Evolutionary conservation across 1,140 invertebrate genomes (phyloP), one percentile per base, ranked within the genome.

Genomic region (Trichonephila clavata): DNA sequence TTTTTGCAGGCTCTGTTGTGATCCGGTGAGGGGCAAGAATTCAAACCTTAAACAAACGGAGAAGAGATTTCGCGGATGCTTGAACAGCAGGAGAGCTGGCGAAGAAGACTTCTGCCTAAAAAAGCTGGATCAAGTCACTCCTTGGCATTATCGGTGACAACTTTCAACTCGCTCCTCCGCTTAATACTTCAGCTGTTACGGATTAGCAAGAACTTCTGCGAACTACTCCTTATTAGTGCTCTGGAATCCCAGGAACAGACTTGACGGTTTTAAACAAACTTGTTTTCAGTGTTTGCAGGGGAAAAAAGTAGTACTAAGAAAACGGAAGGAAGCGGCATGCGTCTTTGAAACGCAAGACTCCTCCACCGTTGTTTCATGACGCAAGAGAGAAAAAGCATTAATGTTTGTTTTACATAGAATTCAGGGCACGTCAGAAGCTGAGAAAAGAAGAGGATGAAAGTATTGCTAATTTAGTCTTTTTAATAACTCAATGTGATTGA

Each of bases 111-210:
- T 8, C 57, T 50, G 32, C 13, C 83, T 39, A 92, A 86, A 86
- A 92, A 92, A 86, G 90, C 90, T 92, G 90, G 90, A 92, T 92
- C 90, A 60, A 86, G 83, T 86, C 90, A 71, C 83, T 10, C 6
- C 61, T 86, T 68, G 81, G 61, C 80, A 86, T 86, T 59, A 86
- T 92, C 90, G 61, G 81, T 92, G 90, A 92, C 90, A 92, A 92
- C 39, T 92, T 65, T 90, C 86, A 88, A 61, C 61, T 68, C 61
- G 14, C 60, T n/a, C 77, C 60, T 20, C 65, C 39, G 68, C 59
- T 77, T 90, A 90, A 59, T 80, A 60, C 88, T 84, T 91, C 90
- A 91, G 90, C 90, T 92, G 90, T 86, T 92, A 71, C 81, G 90
- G 90, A 92, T 92, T 92, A 92, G 39, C 63, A 18, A 86, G 43